Percentiles rank a stretch among this genome's conserved stretches.
Conservation (phyloP, 2,113 vertebrate species). For the Pterophyllum scalare region DNA sequence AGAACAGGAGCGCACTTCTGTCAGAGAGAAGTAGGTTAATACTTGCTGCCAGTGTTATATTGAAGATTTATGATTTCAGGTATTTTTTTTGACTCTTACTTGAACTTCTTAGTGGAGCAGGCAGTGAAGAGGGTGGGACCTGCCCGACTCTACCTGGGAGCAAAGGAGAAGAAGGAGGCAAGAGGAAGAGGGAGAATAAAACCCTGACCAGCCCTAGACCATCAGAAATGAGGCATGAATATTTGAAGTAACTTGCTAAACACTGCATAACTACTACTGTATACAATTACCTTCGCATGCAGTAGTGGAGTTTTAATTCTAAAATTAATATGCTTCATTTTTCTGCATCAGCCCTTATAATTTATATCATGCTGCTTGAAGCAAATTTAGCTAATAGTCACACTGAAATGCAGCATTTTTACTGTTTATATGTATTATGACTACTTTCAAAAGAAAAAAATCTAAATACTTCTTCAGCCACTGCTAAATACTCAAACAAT, state of each 20-base stretch:
- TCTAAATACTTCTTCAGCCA: not conserved
- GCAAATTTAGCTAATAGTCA: not conserved
- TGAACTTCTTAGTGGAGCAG: not conserved
- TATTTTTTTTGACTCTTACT: too few species aligned
- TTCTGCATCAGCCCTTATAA: not conserved
- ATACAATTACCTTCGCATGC: not conserved
- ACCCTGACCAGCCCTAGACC: not conserved
- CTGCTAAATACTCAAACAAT: slow-evolving; percentile 53
- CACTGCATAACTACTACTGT: not conserved
- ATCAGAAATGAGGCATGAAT: not conserved
- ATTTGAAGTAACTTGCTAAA: not conserved
- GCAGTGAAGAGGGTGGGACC: not conserved
- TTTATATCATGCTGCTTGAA: not conserved
- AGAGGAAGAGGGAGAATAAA: not conserved
- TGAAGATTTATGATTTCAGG: not conserved
- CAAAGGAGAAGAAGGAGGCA: not conserved
- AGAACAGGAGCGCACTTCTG: not conserved
- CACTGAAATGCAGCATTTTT: not conserved
- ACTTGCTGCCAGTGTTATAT: not conserved
- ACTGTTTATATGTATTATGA: not conserved
- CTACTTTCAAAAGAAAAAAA: not conserved
- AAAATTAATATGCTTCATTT: not conserved
- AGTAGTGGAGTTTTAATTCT: not conserved
- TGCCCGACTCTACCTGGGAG: not conserved
- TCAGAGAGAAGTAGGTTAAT: not conserved